Percentiles rank a stretch among this genome's conserved stretches.
Evolutionary conservation across 2,113 vertebrate genomes (phyloP).

Genomic region (Argyrosomus japonicus): DNA sequence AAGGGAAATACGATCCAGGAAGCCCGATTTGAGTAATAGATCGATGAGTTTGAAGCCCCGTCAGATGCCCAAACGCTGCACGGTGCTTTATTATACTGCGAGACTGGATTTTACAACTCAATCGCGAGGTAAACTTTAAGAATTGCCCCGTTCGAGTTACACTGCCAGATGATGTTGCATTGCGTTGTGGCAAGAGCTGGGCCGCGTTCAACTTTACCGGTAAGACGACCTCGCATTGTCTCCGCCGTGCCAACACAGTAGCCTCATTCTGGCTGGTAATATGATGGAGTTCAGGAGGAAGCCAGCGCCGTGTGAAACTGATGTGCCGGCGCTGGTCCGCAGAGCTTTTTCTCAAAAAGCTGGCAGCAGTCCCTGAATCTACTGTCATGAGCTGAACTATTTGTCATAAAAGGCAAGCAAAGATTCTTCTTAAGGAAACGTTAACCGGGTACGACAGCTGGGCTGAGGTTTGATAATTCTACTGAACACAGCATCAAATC

Average conservation of each 20-base stretch:
- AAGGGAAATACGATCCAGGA: slow-evolving; percentile 7
- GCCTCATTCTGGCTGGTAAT: slow-evolving; percentile 48
- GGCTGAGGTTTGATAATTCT: slow-evolving; percentile 4
- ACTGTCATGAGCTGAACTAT: background rate
- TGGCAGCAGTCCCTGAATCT: slow-evolving; percentile 18
- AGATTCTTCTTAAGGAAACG: slow-evolving; percentile 19
- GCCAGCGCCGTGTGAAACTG: slow-evolving; percentile 24
- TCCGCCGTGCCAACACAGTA: slow-evolving; percentile 25
- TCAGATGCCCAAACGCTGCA: slow-evolving; percentile 17
- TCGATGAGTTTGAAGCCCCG: background rate
- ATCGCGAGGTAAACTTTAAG: slow-evolving; percentile 5
- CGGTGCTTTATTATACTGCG: background rate
- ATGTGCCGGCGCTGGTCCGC: slow-evolving; percentile 18
- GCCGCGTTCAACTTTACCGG: slow-evolving; percentile 3
- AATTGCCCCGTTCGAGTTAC: background rate
- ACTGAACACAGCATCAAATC: slow-evolving; percentile 6
- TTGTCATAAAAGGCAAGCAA: background rate
- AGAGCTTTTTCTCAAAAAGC: slow-evolving; percentile 15
- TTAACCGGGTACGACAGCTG: slow-evolving; percentile 11
- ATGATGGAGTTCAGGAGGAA: slow-evolving; percentile 48
- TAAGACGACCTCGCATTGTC: slow-evolving; percentile 5
- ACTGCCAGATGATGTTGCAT: background rate
- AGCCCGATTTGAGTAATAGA: background rate
- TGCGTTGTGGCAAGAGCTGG: background rate
- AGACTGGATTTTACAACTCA: background rate